Evolutionary conservation across 2,888 invertebrate species (phyloP).

Genomic region (Caenorhabditis afra): DNA sequence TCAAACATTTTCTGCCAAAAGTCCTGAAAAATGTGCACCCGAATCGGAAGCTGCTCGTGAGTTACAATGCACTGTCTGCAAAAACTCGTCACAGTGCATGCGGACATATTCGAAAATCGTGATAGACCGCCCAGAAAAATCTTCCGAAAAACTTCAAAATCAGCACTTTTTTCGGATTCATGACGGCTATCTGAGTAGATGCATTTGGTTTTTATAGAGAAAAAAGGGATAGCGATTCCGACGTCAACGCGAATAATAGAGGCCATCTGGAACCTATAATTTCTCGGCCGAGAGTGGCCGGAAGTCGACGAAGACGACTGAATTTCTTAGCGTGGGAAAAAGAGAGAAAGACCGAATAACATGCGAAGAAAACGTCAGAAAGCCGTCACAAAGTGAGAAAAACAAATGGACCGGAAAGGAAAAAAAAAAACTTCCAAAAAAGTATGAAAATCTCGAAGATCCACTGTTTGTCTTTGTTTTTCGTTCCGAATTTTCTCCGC

Average conservation of each 20-base stretch:
- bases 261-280: slow-evolving; percentile 55
- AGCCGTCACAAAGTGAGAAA: neutral
- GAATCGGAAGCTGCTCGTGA: neutral
- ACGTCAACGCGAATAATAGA: slow-evolving; percentile 38
- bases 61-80: neutral
- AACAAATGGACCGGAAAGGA: neutral
- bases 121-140: neutral
- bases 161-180: too few species aligned
- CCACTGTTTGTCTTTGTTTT: slow-evolving; percentile 33
- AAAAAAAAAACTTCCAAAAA: slow-evolving; percentile 11
- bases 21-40: neutral
- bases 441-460: neutral
- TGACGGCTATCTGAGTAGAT: neutral
- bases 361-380: neutral
- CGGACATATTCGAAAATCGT: neutral
- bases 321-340: slow-evolving; percentile 27
- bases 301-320: slow-evolving; percentile 1
- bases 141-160: too few species aligned
- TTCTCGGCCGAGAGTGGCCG: slow-evolving; percentile 9
- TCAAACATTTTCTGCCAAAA: slow-evolving; percentile 13
- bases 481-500: slow-evolving; percentile 15
- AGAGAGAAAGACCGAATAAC: neutral
- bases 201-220: slow-evolving; percentile 6
- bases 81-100: neutral
- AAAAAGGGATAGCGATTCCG: slow-evolving; percentile 4